Conservation (phyloP, 2,113 vertebrate species). For the Ptyas mucosa region DNA sequence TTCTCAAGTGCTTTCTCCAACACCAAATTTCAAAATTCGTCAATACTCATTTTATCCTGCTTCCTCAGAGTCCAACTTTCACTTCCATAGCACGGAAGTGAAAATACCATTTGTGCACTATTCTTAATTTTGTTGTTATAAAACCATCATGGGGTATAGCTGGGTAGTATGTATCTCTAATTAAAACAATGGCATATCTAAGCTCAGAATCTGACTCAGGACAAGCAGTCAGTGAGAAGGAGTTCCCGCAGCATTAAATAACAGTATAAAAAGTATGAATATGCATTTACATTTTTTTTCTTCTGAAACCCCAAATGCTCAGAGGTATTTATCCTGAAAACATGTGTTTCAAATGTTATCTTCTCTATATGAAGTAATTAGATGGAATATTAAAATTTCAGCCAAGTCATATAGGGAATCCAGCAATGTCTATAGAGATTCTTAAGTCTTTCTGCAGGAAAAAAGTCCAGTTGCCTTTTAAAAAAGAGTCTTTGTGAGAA, state of each 20-base stretch:
- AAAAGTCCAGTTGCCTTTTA: neutral
- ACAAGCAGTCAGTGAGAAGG: neutral
- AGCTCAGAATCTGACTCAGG: neutral
- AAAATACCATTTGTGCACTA: neutral
- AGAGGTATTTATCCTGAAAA: neutral
- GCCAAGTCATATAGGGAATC: neutral
- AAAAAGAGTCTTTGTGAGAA: neutral
- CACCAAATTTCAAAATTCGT: neutral
- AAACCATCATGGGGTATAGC: neutral
- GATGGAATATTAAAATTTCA: neutral
- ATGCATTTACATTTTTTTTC: neutral
- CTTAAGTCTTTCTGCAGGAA: neutral
- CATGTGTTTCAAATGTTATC: neutral
- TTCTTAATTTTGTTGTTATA: neutral
- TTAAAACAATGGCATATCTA: neutral
- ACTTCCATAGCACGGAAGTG: neutral
- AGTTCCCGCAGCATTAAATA: neutral
- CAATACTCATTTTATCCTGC: neutral
- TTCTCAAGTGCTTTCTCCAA: neutral
- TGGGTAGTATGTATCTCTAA: neutral
- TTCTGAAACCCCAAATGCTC: neutral
- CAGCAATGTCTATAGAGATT: neutral
- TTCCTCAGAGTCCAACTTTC: neutral
- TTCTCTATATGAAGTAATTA: neutral
- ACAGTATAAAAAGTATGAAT: neutral